Base-by-base conservation (phyloP, 2,888 invertebrate genomes). In the Odontocolon sp. region DNA sequence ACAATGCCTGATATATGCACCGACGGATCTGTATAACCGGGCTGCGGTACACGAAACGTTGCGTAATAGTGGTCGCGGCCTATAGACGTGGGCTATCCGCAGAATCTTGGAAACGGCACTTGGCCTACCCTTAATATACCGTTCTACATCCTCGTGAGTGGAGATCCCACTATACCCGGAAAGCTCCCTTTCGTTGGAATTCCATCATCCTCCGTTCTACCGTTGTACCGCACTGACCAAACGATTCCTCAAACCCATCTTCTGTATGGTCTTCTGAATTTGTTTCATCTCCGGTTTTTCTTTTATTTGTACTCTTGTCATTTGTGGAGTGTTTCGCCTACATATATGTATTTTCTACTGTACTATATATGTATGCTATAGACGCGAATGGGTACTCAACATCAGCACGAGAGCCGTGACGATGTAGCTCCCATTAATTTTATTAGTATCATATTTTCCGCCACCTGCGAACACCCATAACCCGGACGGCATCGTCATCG, bases 1-100 rank as follows among this genome's bases (percentile, higher is more conserved):
- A 89, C 87, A 88, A 87, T 88, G 86, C 78, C 80, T 88, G 87
- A 88, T 88, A 84, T 88, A 87, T 85, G 85, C 83, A 77, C 77
- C 78, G 80, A 82, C 82, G 82, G 81, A 82, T 83, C 78, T 79
- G 16, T 67, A 23, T 26, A 68, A 23, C 38, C n/a, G 40, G 16
- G 21, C 16, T 42, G n/a, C 47, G 23, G 18, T 63, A 23, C 31
- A 38, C 69, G 67, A 63, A 80, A 74, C 81, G 80, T 82, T 82
- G 78, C 80, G 81, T 82, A 86, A 84, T 83, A 81, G 81, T 77
- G 79, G 31, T 38, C 66, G 40, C 78, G 79, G 67, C 68, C 40
- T 21, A 47, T 61, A 28, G 63, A 50, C 61, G 74, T 71, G 68
- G 81, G 83, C 75, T 78, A 83, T 85, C 84, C 84, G 67, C 82